Conservation (phyloP, 2,797 vertebrate species). For the Enteromius trimaculatus region DNA sequence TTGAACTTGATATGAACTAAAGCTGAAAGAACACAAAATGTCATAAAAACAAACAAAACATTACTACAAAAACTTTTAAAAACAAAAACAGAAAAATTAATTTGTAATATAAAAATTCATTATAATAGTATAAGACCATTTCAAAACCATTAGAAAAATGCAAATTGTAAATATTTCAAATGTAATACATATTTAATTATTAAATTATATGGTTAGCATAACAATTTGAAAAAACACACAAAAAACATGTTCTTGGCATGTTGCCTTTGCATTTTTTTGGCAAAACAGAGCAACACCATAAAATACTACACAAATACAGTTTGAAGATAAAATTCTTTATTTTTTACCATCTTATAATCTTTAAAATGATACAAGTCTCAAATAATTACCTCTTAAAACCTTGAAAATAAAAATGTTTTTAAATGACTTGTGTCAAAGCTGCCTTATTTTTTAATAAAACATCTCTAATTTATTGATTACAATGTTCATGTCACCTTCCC, state of each 20-base stretch:
- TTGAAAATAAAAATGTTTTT: constrained; percentile 1
- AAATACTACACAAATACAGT: background rate
- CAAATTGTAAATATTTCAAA: background rate
- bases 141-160: background rate
- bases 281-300: background rate
- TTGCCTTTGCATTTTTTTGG: background rate
- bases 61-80: background rate
- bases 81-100: background rate
- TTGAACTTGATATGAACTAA: background rate
- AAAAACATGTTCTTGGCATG: background rate
- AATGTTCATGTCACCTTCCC: background rate
- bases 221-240: background rate
- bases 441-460: constrained; percentile 14
- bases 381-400: constrained; percentile 13
- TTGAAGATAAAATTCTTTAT: constrained; percentile 34
- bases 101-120: background rate
- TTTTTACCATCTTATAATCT: background rate
- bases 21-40: background rate
- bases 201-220: background rate
- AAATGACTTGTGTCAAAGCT: background rate
- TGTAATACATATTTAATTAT: background rate
- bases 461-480: background rate
- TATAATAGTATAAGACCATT: background rate
- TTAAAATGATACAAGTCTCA: background rate
- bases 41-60: background rate